Conservation (phyloP, 2,797 vertebrate genomes). For the Brachyrhaphis roseni region DNA sequence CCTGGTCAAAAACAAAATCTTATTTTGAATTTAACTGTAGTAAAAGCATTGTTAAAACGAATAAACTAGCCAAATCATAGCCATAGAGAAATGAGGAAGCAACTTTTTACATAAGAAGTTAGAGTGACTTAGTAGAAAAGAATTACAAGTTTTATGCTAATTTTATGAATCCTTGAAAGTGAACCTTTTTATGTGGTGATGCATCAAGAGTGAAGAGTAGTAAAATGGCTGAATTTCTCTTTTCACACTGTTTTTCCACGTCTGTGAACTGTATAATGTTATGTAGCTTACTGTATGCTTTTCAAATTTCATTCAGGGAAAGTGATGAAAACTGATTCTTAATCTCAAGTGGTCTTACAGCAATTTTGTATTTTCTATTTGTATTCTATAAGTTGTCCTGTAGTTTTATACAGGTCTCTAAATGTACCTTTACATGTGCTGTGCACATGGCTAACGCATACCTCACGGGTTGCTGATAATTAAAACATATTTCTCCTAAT, state of each 20-base stretch:
- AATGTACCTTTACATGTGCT: conserved; percentile 88
- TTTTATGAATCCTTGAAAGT: background rate
- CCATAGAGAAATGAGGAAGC: background rate
- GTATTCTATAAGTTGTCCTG: conserved; percentile 79
- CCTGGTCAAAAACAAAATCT: background rate
- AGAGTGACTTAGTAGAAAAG: background rate
- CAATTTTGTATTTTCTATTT: conserved; percentile 63
- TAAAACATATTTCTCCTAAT: conserved; percentile 48
- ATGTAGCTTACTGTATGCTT: background rate
- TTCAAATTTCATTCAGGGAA: conserved; percentile 27
- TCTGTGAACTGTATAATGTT: conserved; percentile 3
- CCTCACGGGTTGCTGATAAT: conserved; percentile 66
- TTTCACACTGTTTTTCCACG: background rate
- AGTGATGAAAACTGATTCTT: conserved; percentile 46
- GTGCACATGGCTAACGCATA: conserved; percentile 86
- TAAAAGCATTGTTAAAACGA: background rate
- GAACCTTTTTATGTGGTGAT: background rate
- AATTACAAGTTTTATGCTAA: background rate
- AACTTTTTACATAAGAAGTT: background rate
- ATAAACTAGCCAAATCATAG: background rate
- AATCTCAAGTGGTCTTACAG: conserved; percentile 71
- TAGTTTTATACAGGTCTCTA: conserved; percentile 92
- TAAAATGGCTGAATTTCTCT: conserved; percentile 14
- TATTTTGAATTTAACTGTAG: background rate
- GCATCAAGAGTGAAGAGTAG: conserved; percentile 6